phyloP scores from a whole-genome alignment of 1,140 invertebrate species.

The Asobara japonica region DNA sequence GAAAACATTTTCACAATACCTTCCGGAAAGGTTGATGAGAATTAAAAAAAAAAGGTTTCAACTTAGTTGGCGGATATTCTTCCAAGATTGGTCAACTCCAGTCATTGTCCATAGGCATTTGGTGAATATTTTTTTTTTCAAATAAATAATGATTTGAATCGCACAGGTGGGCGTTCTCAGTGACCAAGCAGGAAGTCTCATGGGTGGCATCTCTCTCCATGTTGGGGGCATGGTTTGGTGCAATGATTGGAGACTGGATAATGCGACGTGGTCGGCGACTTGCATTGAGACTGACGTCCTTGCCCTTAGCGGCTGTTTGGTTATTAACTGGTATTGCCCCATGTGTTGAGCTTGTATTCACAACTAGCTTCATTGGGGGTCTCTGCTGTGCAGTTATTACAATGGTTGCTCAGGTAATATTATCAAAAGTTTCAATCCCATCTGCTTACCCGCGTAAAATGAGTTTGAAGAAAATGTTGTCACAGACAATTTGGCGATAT shows the following conservation, averaged over 20 bases:
- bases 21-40: too few species aligned
- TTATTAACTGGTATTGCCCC: slow-evolving; percentile 79
- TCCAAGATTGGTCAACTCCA: too few species aligned
- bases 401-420: slow-evolving; percentile 78
- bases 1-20: too few species aligned
- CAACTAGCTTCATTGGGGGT: slow-evolving; percentile 81
- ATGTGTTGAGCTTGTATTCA: slow-evolving; percentile 79
- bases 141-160: slow-evolving; percentile 8
- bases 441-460: neutral
- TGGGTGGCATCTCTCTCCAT: slow-evolving; percentile 85
- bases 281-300: slow-evolving; percentile 74
- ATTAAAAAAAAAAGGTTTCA: too few species aligned
- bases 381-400: slow-evolving; percentile 83
- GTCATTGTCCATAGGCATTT: too few species aligned
- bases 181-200: slow-evolving; percentile 80
- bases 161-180: slow-evolving; percentile 68
- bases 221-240: slow-evolving; percentile 81
- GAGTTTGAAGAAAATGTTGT: neutral
- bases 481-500: neutral
- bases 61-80: too few species aligned
- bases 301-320: slow-evolving; percentile 81
- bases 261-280: slow-evolving; percentile 78
- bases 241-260: slow-evolving; percentile 78
- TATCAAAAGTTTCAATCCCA: neutral
- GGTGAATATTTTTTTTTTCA: too few species aligned